A percentile compares a stretch with the other conserved stretches of the same genome.
Conservation (phyloP, 2,888 invertebrate species). For the Saturnia pavonia region DNA sequence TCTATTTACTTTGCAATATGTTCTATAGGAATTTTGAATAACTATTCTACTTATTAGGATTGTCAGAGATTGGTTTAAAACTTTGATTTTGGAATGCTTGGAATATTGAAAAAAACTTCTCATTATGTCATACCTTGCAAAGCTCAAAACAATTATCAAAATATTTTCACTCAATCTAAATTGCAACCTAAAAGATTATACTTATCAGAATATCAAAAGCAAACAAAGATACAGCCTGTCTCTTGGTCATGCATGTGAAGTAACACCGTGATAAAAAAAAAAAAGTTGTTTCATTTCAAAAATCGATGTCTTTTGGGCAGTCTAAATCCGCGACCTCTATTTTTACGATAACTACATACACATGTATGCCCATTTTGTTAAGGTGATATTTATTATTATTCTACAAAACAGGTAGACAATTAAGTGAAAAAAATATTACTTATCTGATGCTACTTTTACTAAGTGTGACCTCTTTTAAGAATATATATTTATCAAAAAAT, state of each 20-base stretch:
- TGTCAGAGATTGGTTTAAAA: not conserved
- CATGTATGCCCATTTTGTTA: not conserved
- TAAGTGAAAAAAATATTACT: not conserved
- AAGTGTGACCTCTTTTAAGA: conserved; percentile 2
- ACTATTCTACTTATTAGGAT: not conserved
- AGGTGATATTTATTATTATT: not conserved
- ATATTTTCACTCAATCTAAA: not conserved
- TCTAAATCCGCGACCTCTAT: not conserved
- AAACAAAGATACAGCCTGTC: not conserved
- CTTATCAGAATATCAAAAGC: not conserved
- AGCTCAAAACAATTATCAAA: not conserved
- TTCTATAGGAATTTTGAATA: not conserved
- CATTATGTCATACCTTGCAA: not conserved
- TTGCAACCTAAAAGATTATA: not conserved
- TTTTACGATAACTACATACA: not conserved
- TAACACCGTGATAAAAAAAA: not conserved
- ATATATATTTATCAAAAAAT: not conserved
- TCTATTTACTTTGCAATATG: not conserved
- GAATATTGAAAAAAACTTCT: not conserved
- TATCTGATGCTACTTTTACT: not conserved
- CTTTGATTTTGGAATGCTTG: not conserved
- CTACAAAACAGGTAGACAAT: not conserved
- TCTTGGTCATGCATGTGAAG: not conserved
- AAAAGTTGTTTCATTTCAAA: not conserved
- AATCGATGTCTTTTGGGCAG: not conserved